phyloP scores from a whole-genome alignment of 2,888 invertebrate species.

The Sinopyrophorus schimmeli region DNA sequence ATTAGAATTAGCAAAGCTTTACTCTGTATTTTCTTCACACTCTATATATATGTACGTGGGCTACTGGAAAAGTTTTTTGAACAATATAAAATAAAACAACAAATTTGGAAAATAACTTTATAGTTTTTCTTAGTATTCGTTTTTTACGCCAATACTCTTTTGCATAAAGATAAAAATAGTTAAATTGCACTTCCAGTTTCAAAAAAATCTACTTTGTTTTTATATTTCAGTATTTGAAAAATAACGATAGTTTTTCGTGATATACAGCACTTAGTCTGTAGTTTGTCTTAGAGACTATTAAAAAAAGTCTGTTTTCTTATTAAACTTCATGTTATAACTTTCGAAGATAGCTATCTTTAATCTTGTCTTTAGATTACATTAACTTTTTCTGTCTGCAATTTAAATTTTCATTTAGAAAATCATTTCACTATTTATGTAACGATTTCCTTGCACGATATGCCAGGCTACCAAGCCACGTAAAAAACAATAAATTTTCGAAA shows the following conservation, averaged over 20 bases:
- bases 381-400: slow-evolving; percentile 48
- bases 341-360: slow-evolving; percentile 55
- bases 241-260: slow-evolving; percentile 50
- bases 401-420: slow-evolving; percentile 54
- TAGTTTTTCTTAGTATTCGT: too few species aligned
- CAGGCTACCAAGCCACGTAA: slow-evolving; percentile 19
- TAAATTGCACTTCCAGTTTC: too few species aligned
- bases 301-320: slow-evolving; percentile 55
- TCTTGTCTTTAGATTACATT: slow-evolving; percentile 53
- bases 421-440: slow-evolving; percentile 49
- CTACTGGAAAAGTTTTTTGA: too few species aligned
- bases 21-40: too few species aligned
- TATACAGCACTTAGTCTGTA: slow-evolving; percentile 48
- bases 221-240: slow-evolving; percentile 31
- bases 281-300: slow-evolving; percentile 48
- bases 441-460: slow-evolving; percentile 47
- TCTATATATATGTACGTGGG: too few species aligned
- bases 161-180: too few species aligned
- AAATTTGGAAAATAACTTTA: too few species aligned
- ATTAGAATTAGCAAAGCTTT: too few species aligned
- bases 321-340: slow-evolving; percentile 55
- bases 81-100: too few species aligned
- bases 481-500: slow-evolving; percentile 19
- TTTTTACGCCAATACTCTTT: too few species aligned
- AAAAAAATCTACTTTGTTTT: too few species aligned